phyloP scores from a whole-genome alignment of 2,888 invertebrate species.

The Auanema freiburgensis region DNA sequence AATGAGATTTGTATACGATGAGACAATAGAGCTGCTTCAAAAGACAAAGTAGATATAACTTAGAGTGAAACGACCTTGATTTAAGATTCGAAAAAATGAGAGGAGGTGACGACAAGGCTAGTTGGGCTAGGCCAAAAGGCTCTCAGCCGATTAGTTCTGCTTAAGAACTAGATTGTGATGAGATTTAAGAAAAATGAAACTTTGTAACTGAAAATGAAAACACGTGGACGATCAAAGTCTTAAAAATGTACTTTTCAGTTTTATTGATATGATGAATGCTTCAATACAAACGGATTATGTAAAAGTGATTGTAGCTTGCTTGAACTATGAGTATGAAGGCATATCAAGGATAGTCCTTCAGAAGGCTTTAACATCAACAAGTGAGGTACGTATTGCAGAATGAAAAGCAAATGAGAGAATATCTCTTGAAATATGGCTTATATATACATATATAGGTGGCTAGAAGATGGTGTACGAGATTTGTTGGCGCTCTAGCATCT shows the following conservation, averaged over 20 bases:
- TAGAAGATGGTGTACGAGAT: constrained; percentile 86
- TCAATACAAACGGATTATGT: constrained; percentile 86
- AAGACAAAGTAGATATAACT: background rate
- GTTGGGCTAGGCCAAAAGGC: background rate
- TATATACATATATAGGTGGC: constrained; percentile 22
- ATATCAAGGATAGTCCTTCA: constrained; percentile 69
- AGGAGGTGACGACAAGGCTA: background rate
- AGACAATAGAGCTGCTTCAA: background rate
- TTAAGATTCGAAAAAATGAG: background rate
- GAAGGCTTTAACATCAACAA: constrained; percentile 67
- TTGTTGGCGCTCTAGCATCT: constrained; percentile 82
- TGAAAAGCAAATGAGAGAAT: background rate
- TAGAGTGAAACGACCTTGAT: background rate
- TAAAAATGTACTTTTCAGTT: constrained; percentile 69
- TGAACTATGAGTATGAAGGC: constrained; percentile 80
- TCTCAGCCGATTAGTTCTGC: background rate
- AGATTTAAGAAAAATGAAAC: background rate
- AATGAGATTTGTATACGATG: background rate
- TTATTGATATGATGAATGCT: constrained; percentile 77
- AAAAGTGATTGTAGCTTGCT: constrained; percentile 85
- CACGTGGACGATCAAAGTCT: background rate
- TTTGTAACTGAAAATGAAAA: background rate
- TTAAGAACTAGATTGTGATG: constrained; percentile 3
- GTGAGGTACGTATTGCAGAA: constrained; percentile 22
- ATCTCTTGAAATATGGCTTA: background rate